Percentiles rank a stretch among this genome's conserved stretches.
Conservation (phyloP, 2,113 vertebrate genomes). For the Pterophyllum scalare region DNA sequence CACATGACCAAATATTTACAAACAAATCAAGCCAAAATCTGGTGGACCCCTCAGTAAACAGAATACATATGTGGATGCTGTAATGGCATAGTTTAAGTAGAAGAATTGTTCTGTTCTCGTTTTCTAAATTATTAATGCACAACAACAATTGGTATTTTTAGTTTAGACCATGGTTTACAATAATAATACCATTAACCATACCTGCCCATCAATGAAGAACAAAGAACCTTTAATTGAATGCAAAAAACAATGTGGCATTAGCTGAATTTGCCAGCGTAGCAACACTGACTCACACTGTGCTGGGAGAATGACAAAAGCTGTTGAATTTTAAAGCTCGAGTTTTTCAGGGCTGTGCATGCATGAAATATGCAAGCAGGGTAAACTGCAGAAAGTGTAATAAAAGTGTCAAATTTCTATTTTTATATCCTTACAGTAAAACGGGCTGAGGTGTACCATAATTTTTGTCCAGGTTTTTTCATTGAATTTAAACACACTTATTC, state of each 20-base stretch:
- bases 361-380: background rate
- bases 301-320: slow-evolving; percentile 20
- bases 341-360: background rate
- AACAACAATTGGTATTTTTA: slow-evolving; percentile 50
- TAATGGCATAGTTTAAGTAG: slow-evolving; percentile 11
- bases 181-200: slow-evolving; percentile 64
- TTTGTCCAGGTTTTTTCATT: background rate
- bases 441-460: background rate
- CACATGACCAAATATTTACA: background rate
- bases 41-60: rapidly evolving
- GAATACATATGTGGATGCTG: background rate
- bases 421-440: background rate
- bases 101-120: slow-evolving; percentile 4
- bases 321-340: background rate
- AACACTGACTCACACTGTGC: background rate
- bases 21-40: background rate
- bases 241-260: background rate
- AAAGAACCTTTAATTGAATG: slow-evolving; percentile 29
- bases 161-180: slow-evolving; percentile 24
- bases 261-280: slow-evolving; percentile 20
- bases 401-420: background rate
- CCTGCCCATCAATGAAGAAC: slow-evolving; percentile 43
- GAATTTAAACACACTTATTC: background rate
- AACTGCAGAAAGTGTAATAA: background rate
- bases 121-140: slow-evolving; percentile 57